Conservation (phyloP, 2,888 invertebrate genomes). For the Sesia bembeciformis region DNA sequence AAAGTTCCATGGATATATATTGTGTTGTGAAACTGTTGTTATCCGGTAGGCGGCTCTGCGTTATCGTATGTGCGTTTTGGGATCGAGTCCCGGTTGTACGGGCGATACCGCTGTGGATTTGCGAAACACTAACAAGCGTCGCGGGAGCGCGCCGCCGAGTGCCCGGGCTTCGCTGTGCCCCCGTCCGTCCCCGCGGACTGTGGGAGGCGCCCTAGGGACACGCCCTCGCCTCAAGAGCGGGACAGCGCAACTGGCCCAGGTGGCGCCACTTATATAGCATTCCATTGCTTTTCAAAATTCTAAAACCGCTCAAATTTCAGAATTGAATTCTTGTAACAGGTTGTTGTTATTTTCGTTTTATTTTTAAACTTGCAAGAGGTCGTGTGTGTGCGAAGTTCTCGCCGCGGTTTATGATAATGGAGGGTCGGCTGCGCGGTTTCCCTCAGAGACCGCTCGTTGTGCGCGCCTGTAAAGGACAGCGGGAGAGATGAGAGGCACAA, state of each 20-base stretch:
- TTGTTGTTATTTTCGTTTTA: constrained; percentile 9
- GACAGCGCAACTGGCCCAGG: constrained; percentile 50
- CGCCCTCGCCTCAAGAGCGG: constrained; percentile 74
- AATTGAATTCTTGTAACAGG: constrained; percentile 1
- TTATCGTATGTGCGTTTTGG: constrained; percentile 67
- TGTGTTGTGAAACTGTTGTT: constrained; percentile 8
- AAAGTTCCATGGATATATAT: background rate
- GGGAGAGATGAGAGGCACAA: constrained; percentile 48
- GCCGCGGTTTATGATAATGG: constrained; percentile 40
- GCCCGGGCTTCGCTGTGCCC: constrained; percentile 70
- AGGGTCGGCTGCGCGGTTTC: constrained; percentile 38
- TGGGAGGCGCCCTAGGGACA: constrained; percentile 71
- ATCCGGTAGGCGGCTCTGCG: constrained; percentile 59
- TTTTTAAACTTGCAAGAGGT: constrained; percentile 14
- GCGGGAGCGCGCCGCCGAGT: constrained; percentile 68
- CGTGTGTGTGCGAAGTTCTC: constrained; percentile 22
- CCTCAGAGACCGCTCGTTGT: constrained; percentile 46
- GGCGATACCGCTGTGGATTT: constrained; percentile 74
- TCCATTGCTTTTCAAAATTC: constrained; percentile 12
- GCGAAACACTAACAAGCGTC: constrained; percentile 74
- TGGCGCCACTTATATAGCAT: constrained; percentile 53
- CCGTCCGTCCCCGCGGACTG: constrained; percentile 71
- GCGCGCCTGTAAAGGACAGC: constrained; percentile 53
- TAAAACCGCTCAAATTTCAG: constrained; percentile 12
- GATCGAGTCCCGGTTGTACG: constrained; percentile 69